phyloP scores from a whole-genome alignment of 2,797 vertebrate genomes.

The Gallinago solitaria region DNA sequence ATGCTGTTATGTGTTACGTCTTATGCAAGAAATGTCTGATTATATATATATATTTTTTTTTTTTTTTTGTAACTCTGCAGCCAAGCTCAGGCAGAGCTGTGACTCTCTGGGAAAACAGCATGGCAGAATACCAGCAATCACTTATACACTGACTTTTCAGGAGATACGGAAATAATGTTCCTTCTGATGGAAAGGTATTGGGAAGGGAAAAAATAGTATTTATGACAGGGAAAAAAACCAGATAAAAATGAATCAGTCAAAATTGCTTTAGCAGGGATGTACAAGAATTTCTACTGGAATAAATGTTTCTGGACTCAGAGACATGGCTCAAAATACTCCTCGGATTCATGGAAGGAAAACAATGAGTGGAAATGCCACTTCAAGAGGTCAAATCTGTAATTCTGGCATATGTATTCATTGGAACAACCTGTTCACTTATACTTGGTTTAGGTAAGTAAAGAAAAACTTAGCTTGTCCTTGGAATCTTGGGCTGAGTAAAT shows the following conservation, averaged over 20 bases:
- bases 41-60: not conserved
- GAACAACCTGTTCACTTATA: not conserved
- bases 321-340: not conserved
- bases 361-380: not conserved
- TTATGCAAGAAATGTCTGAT: not conserved
- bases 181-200: not conserved
- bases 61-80: not conserved
- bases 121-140: not conserved
- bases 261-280: not conserved
- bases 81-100: not conserved
- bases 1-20: fast-evolving
- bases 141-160: not conserved
- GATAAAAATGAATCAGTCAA: not conserved
- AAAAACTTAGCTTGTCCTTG: not conserved
- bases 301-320: not conserved
- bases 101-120: not conserved
- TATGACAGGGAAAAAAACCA: not conserved
- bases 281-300: not conserved
- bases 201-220: too few relatives aligned
- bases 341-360: not conserved
- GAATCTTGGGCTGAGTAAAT: not conserved
- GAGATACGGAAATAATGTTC: not conserved
- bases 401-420: not conserved
- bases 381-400: not conserved
- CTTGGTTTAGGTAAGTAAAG: not conserved